Percentiles rank a stretch among this genome's conserved stretches.
These are phyloP conservation scores for Zaprionus ornatus DNA, from an alignment of 1,140 invertebrate genomes.

Conservation along the genomic window DNA sequence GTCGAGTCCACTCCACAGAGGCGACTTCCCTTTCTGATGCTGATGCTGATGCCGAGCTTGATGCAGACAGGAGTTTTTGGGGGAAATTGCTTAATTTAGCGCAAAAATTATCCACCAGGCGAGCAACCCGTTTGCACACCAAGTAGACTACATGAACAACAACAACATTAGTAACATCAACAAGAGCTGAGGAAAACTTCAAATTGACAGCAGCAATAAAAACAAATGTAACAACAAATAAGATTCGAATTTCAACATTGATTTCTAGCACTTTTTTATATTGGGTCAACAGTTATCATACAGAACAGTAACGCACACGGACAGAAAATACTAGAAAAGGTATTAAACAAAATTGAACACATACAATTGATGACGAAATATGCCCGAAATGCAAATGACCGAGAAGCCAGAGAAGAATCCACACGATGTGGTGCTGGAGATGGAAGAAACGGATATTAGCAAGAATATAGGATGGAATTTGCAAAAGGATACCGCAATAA, in stretches of 20 bases:
- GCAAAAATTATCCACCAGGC: slow-evolving; percentile 69
- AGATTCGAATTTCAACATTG: slow-evolving; percentile 14
- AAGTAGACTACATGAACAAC: slow-evolving; percentile 10
- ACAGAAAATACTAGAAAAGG: neutral
- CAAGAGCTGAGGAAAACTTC: neutral
- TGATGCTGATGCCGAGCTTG: slow-evolving; percentile 18
- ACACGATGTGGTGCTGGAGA: neutral
- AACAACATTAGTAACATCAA: neutral
- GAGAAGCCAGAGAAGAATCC: slow-evolving; percentile 1
- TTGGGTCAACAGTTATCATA: neutral
- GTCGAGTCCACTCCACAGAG: neutral
- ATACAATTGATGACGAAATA: slow-evolving; percentile 8
- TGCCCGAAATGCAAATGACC: neutral
- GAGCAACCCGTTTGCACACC: slow-evolving; percentile 14
- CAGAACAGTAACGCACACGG: neutral
- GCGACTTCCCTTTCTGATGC: neutral
- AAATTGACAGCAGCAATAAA: slow-evolving; percentile 1
- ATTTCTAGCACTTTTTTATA: slow-evolving; percentile 15
- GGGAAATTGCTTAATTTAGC: slow-evolving; percentile 79
- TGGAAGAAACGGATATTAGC: slow-evolving; percentile 2
- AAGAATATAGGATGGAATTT: slow-evolving; percentile 47
- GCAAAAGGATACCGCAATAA: neutral
- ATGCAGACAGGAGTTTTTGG: slow-evolving; percentile 36
- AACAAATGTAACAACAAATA: slow-evolving; percentile 7
- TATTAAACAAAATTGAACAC: neutral